Evolutionary conservation across 2,888 invertebrate genomes (phyloP), one percentile per base, ranked within the genome.

Genomic region (Pseudococcus jackbeardsleyi): DNA sequence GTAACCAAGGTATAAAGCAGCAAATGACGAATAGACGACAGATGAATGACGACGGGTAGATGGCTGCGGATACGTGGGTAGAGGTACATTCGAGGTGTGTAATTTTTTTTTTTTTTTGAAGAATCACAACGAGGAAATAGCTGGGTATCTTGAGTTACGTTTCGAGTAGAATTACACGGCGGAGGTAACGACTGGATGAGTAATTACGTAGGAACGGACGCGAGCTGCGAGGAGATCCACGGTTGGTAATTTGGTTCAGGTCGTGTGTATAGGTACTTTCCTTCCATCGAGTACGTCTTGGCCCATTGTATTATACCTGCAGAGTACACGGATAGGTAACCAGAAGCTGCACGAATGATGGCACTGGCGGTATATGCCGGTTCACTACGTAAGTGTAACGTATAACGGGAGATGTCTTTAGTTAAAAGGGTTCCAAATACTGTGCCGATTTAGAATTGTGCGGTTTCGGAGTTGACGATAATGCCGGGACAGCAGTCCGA

Each of bases 321-420:
- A 33, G 26, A 33, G 19, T 19, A 64, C 64, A 11, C 22, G 64
- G n/a, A 59, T 72, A 72, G 72, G 72, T 72, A 68, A 68, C 54
- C 54, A n/a, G 54, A 54, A 54, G 54, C 17, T 54, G 15, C 68
- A 26, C 68, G 68, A 68, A 68, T 26, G 72, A 64, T 9, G 64
- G 17, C 50, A 17, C 12, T n/a, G 59, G 22, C 22, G 64, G 15
- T 8, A 15, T 8, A 64, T 64, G 64, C 64, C 64, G 64, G 33
- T 72, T 72, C 72, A 33, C 72, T 72, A 72, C 72, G 72, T 72
- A 72, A 72, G 72, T 72, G 72, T 72, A 17, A 26, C 72, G 72
- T 72, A 33, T 72, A 72, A 72, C 72, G 72, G 72, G 26, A 72
- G 7, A 72, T 64, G 19, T 22, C 33, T 72, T 33, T 1, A 33